These are phyloP conservation scores for Scelioninae gen. 1 DNA, from an alignment of 2,888 invertebrate species.

Conservation along the genomic window DNA sequence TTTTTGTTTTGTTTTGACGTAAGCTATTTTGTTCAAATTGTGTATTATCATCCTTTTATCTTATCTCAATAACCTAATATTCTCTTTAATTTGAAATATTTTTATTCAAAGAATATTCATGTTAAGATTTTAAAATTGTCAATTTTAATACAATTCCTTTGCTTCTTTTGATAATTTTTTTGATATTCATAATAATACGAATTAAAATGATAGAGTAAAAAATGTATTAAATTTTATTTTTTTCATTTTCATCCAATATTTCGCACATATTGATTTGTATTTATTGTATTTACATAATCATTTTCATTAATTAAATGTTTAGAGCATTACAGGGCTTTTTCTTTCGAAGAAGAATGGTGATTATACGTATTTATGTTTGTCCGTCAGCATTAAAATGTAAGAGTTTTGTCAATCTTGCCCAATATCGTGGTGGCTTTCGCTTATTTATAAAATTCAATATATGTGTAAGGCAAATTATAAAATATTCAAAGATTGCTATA, in stretches of 20 bases:
- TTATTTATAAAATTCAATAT: slow-evolving; percentile 24
- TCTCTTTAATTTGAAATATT: too few species aligned
- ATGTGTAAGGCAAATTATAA: slow-evolving; percentile 1
- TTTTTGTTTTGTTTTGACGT: too few species aligned
- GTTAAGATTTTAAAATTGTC: too few species aligned
- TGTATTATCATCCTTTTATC: too few species aligned
- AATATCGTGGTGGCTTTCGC: slow-evolving; percentile 55
- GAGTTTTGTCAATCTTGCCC: slow-evolving; percentile 28
- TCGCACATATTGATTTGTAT: background rate
- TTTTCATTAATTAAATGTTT: slow-evolving; percentile 21
- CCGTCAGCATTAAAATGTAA: slow-evolving; percentile 35
- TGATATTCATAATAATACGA: too few species aligned
- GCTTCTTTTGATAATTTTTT: too few species aligned
- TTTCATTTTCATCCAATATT: background rate
- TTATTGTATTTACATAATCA: background rate
- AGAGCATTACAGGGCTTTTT: slow-evolving; percentile 62
- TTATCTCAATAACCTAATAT: too few species aligned
- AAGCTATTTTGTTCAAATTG: too few species aligned
- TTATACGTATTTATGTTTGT: slow-evolving; percentile 46
- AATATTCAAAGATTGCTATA: background rate
- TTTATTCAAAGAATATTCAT: too few species aligned
- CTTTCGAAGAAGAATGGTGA: slow-evolving; percentile 38
- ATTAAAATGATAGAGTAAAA: too few species aligned
- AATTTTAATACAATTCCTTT: too few species aligned
- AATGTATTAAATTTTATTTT: background rate